Percentiles rank a stretch among this genome's conserved stretches.
These are phyloP conservation scores for Hemibagrus wyckioides DNA, from an alignment of 2,113 vertebrate species.

Conservation along the genomic window DNA sequence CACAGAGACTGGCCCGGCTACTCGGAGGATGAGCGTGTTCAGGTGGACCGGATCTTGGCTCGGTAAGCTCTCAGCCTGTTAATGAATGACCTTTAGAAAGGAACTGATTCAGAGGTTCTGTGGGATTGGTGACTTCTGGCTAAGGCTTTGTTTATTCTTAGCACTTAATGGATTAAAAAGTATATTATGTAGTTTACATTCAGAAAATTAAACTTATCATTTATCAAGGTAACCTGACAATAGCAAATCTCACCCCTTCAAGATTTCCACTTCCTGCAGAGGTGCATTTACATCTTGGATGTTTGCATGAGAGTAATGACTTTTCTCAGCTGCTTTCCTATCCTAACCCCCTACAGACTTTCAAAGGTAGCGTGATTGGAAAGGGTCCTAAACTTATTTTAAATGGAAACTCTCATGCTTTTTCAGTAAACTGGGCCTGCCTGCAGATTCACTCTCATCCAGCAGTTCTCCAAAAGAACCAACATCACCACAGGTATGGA, in stretches of 20 bases:
- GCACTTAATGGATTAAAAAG: background rate
- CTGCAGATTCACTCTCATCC: slow-evolving; percentile 63
- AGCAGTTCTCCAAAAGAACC: slow-evolving; percentile 72
- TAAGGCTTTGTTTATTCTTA: background rate
- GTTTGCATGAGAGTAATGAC: no score
- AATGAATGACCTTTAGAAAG: background rate
- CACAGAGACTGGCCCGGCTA: slow-evolving; percentile 93
- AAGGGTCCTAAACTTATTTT: background rate
- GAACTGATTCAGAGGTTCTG: background rate
- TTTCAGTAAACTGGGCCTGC: slow-evolving; percentile 72
- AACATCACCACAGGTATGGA: slow-evolving; percentile 68
- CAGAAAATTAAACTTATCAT: background rate
- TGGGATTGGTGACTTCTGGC: background rate
- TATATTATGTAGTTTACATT: background rate
- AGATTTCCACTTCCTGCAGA: background rate
- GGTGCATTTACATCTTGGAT: background rate
- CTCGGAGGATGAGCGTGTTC: slow-evolving; percentile 79
- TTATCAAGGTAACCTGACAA: background rate
- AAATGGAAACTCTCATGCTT: slow-evolving; percentile 12
- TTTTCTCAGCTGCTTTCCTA: background rate
- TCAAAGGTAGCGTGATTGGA: background rate
- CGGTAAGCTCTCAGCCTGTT: slow-evolving; percentile 73
- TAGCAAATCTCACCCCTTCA: background rate
- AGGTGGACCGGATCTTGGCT: slow-evolving; percentile 79
- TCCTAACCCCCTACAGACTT: background rate